These are phyloP conservation scores for Acromyrmex echinatior DNA, from an alignment of 1,140 invertebrate species.

Conservation along the genomic window DNA sequence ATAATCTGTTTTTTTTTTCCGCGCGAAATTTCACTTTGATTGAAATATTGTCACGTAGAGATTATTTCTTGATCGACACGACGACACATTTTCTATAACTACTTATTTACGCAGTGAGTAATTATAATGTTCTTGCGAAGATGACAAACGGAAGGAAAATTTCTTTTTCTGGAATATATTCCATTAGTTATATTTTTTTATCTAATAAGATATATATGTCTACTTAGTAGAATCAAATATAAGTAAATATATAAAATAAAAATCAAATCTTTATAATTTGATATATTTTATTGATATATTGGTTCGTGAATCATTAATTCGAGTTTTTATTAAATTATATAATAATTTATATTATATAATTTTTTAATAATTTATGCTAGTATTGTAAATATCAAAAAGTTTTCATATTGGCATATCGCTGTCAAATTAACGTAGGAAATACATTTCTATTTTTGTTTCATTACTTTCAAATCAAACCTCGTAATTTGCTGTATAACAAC, in stretches of 20 bases:
- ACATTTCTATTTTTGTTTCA: neutral
- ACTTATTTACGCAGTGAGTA: conserved; percentile 4
- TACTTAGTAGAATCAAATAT: neutral
- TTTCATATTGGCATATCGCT: neutral
- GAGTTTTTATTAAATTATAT: neutral
- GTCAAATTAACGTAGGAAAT: neutral
- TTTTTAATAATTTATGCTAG: neutral
- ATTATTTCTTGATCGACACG: neutral
- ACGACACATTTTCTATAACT: conserved; percentile 8
- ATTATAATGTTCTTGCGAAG: neutral
- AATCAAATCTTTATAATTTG: neutral
- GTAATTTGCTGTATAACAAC: conserved; percentile 20
- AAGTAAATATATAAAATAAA: neutral
- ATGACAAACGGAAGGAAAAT: conserved; percentile 4
- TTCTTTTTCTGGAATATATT: neutral
- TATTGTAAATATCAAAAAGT: neutral
- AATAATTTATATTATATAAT: neutral
- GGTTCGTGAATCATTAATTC: no score
- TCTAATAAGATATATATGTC: neutral
- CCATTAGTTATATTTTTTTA: neutral
- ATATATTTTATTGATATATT: neutral
- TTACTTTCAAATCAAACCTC: neutral
- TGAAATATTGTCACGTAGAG: conserved; percentile 35
- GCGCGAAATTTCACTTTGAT: conserved; percentile 50
- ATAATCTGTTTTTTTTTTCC: conserved; percentile 46